A percentile compares a stretch with the other conserved stretches of the same genome.
Conservation (phyloP, 1,140 invertebrate genomes). For the Bombus confusus region DNA sequence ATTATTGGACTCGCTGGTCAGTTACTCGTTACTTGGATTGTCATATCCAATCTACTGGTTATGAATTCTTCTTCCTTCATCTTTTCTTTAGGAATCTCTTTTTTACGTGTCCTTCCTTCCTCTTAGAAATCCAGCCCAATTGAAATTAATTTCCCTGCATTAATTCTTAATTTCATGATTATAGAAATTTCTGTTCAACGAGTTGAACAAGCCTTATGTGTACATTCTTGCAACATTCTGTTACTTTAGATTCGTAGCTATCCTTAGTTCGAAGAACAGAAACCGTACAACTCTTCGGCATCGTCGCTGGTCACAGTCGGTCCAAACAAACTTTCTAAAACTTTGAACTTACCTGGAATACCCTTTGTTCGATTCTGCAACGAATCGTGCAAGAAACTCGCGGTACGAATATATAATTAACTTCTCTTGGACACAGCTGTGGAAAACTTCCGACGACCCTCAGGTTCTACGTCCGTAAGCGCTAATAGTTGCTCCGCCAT, state of each 20-base stretch:
- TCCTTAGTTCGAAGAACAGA: too few species aligned
- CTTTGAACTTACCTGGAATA: not conserved
- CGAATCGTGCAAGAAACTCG: not conserved
- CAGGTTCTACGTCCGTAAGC: too few species aligned
- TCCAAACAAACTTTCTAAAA: not conserved
- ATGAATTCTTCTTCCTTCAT: too few species aligned
- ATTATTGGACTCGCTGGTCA: not conserved
- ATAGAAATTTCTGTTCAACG: too few species aligned
- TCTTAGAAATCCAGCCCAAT: too few species aligned
- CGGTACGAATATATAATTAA: constrained; percentile 8
- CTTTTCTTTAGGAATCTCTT: too few species aligned
- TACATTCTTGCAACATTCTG: too few species aligned
- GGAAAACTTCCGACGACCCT: not conserved
- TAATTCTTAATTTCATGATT: too few species aligned
- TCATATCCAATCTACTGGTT: not conserved
- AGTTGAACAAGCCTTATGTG: too few species aligned
- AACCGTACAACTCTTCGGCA: not conserved
- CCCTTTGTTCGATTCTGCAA: not conserved
- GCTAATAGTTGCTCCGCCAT: not conserved
- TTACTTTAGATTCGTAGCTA: too few species aligned
- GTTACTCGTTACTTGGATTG: not conserved
- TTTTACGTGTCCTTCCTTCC: too few species aligned
- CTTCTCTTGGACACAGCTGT: not conserved
- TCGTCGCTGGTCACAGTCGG: not conserved
- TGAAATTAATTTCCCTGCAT: too few species aligned